A percentile compares a stretch with the other conserved stretches of the same genome.
phyloP scores from a whole-genome alignment of 1,140 invertebrate species.

The Brachionus rubens region DNA sequence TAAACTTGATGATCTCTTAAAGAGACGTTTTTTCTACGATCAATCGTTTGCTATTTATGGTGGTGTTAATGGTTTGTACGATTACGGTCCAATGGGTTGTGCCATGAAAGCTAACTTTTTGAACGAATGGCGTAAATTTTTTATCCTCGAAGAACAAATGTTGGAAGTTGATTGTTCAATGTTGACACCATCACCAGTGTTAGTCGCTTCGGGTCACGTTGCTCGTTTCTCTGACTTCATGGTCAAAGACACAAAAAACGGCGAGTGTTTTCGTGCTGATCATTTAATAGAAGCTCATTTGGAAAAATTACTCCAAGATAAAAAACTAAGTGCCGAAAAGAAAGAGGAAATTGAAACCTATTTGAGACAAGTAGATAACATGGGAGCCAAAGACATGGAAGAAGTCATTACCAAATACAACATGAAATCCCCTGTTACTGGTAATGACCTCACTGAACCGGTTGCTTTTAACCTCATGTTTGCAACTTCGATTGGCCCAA shows the following conservation, averaged over 20 bases:
- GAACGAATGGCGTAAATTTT: slow-evolving; percentile 88
- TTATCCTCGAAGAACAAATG: slow-evolving; percentile 96
- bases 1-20: slow-evolving; percentile 86
- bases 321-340: slow-evolving; percentile 71
- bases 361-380: slow-evolving; percentile 68
- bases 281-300: slow-evolving; percentile 95
- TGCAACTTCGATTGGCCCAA: slow-evolving; percentile 90
- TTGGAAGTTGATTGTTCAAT: slow-evolving; percentile 96
- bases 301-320: slow-evolving; percentile 81
- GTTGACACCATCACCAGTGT: slow-evolving; percentile 88
- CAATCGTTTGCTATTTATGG: slow-evolving; percentile 99
- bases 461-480: slow-evolving; percentile 99
- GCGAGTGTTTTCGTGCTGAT: slow-evolving; percentile 93
- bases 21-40: slow-evolving; percentile 95
- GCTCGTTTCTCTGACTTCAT: slow-evolving; percentile 98
- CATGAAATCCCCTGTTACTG: slow-evolving; percentile 89
- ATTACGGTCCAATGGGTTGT: slow-evolving; percentile 99
- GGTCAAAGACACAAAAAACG: slow-evolving; percentile 93
- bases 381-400: slow-evolving; percentile 83
- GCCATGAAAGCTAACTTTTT: slow-evolving; percentile 93
- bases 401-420: slow-evolving; percentile 76
- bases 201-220: slow-evolving; percentile 90
- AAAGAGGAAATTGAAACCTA: slow-evolving; percentile 62
- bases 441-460: slow-evolving; percentile 87
- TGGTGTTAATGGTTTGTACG: slow-evolving; percentile 79